phyloP scores from a whole-genome alignment of 2,888 invertebrate species.

The Andricus curvator region DNA sequence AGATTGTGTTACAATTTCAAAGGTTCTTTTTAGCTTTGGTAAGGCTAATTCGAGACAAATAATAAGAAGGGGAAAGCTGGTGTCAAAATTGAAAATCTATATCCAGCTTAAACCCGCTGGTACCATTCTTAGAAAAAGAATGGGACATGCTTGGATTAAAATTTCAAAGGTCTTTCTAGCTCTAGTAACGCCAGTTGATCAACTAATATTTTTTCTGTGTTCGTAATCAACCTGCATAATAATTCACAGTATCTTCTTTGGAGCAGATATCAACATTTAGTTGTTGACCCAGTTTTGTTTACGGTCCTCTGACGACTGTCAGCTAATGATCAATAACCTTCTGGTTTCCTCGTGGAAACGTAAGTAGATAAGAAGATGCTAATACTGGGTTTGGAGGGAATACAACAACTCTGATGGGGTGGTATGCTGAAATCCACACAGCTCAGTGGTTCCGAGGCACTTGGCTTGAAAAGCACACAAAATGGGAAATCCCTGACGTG shows the following conservation, averaged over 20 bases:
- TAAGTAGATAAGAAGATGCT: constrained; percentile 9
- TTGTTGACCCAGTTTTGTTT: neutral
- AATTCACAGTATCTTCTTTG: neutral
- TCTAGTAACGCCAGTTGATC: too few species aligned
- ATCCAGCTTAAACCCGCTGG: too few species aligned
- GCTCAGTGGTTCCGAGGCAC: constrained; percentile 1
- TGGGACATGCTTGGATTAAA: too few species aligned
- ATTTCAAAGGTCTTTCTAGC: too few species aligned
- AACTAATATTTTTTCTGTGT: too few species aligned
- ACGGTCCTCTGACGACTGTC: neutral
- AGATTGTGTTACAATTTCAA: too few species aligned
- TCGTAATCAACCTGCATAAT: too few species aligned
- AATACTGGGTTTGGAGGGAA: neutral
- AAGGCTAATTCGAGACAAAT: too few species aligned
- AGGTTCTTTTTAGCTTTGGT: too few species aligned
- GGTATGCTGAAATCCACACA: constrained; percentile 13
- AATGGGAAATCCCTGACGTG: constrained; percentile 20
- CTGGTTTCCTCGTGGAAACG: neutral
- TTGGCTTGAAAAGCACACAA: constrained; percentile 29
- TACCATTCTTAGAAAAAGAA: too few species aligned
- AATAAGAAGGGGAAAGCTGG: too few species aligned
- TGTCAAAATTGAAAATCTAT: too few species aligned
- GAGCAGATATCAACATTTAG: neutral
- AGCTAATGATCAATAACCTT: neutral
- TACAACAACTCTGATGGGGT: constrained; percentile 4